Base-by-base conservation (phyloP, 2,888 invertebrate species). In the Yponomeuta sedellus region DNA sequence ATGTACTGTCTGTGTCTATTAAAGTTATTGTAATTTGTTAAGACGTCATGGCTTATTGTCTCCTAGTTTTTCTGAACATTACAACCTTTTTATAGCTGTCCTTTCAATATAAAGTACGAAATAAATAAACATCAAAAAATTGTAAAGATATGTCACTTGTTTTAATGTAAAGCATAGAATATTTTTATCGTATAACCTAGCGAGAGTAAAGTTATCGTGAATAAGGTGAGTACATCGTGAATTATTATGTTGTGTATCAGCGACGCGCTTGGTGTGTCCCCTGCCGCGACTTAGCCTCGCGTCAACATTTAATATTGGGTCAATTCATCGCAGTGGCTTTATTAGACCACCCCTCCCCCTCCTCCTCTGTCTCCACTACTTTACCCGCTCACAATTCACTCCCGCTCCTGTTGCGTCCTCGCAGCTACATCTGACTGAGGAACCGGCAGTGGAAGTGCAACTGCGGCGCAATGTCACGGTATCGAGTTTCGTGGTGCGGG, bases 271-370 rank as follows among this genome's bases (percentile, higher is more conserved):
- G 25, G 59, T 59, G 59, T 59, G 10, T 22, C 22, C 12, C 20
- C 59, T 1, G 20, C 59, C 59, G 22, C 22, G 22, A 59, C 59
- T 59, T 59, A 25, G 59, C 25, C 59, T 59, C 59, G 63, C 63
- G 63, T 63, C 63, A 63, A 63, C 63, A 63, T 63, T 63, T 63
- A 19, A 63, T 63, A 63, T 63, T 63, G 63, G 63, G 63, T 63
- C 63, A 63, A 63, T 63, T 63, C 63, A 63, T 63, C 20, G 19
- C 63, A 20, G 61, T 44, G 40, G 40, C 63, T 63, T 63, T 63
- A 63, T 63, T 63, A 63, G 19, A 39, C 34, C n/a, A 16, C 40
- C 39, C 19, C 44, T 40, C 63, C 22, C 20, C 20, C 20, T 39
- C 39, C 63, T 5, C 12, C 28, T n/a, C 34, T 8, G 34, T 8